Evolutionary conservation across 2,113 vertebrate genomes (phyloP).

Genomic region (Platichthys stellatus): DNA sequence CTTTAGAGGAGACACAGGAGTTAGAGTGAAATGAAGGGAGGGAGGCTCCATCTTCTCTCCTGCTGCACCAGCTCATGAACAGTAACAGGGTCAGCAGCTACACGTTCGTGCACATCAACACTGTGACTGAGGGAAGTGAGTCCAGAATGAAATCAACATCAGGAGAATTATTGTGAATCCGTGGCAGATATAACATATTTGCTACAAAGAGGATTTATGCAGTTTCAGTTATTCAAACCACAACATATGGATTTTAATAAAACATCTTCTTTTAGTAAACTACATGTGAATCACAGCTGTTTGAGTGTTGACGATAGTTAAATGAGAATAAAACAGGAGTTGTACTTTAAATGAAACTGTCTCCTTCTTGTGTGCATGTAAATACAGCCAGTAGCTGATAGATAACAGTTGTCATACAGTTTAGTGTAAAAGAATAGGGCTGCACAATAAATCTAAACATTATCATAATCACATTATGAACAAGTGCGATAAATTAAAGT

Average conservation of each 20-base stretch:
- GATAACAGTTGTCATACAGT: neutral
- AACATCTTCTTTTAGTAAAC: too few species aligned
- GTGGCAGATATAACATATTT: too few species aligned
- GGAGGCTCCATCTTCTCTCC: neutral
- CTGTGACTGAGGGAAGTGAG: too few species aligned
- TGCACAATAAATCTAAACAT: too few species aligned
- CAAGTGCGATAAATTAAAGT: too few species aligned
- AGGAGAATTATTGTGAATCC: too few species aligned
- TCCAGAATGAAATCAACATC: too few species aligned
- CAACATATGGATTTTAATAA: neutral
- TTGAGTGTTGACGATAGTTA: too few species aligned
- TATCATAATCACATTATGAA: too few species aligned
- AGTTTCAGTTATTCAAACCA: neutral
- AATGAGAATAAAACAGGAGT: too few species aligned
- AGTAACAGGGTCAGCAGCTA: neutral
- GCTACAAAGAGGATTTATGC: neutral
- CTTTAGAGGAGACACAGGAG: neutral
- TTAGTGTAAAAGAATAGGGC: neutral
- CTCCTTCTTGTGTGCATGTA: conserved; percentile 7
- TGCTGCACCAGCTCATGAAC: neutral
- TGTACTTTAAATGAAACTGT: neutral
- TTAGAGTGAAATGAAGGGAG: accelerated
- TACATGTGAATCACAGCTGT: too few species aligned
- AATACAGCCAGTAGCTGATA: neutral
- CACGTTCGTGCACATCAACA: conserved; percentile 25